Evolutionary conservation across 2,797 vertebrate genomes (phyloP).

Genomic region (Champsocephalus esox): DNA sequence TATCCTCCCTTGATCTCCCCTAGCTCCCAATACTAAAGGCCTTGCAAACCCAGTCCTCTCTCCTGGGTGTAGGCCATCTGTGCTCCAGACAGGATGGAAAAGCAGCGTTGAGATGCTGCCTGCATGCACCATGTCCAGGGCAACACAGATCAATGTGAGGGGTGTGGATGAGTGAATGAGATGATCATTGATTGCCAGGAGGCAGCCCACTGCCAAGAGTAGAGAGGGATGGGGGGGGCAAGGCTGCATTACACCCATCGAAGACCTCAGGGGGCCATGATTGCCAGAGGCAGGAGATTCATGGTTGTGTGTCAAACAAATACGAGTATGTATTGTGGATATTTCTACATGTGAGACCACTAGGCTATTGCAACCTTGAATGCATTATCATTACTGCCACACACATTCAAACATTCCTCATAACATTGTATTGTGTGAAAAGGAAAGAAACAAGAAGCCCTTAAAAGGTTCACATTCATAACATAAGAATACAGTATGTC

Average conservation of each 20-base stretch:
- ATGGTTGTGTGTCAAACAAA: conserved; percentile 20
- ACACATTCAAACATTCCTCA: conserved; percentile 17
- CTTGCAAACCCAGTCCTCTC: conserved; percentile 50
- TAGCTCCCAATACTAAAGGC: conserved; percentile 45
- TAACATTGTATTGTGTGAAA: not conserved
- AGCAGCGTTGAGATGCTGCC: conserved; percentile 43
- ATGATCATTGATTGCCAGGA: conserved; percentile 77
- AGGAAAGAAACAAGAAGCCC: conserved; percentile 22
- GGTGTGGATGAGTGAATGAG: conserved; percentile 78
- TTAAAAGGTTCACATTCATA: conserved; percentile 24
- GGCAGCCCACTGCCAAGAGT: conserved; percentile 44
- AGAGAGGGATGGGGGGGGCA: conserved; percentile 1
- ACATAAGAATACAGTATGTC: conserved; percentile 7
- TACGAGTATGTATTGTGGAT: conserved; percentile 11
- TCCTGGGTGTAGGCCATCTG: conserved; percentile 65
- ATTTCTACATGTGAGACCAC: conserved; percentile 7
- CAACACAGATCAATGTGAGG: conserved; percentile 69
- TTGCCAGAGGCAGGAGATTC: conserved; percentile 22
- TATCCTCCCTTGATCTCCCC: conserved; percentile 44
- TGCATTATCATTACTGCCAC: conserved; percentile 6
- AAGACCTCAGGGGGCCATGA: conserved; percentile 19
- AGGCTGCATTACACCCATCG: conserved; percentile 44
- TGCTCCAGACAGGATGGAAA: conserved; percentile 42
- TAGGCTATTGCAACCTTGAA: not conserved
- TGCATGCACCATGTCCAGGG: conserved; percentile 63